A percentile compares a stretch with the other conserved stretches of the same genome.
phyloP scores from a whole-genome alignment of 2,113 vertebrate genomes.

The Arvicanthis niloticus region DNA sequence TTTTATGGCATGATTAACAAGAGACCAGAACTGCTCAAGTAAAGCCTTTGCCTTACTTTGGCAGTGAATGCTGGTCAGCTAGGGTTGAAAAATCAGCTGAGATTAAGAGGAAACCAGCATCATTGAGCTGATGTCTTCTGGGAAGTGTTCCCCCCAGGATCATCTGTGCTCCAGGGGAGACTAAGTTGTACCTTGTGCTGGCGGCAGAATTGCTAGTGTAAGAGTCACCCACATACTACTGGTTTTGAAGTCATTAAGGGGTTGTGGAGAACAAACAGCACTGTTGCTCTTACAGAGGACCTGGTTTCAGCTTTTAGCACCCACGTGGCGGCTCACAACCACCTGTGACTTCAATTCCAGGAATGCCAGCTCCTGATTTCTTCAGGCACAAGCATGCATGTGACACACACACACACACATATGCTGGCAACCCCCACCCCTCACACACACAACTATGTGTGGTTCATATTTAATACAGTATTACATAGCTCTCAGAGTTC shows the following conservation, averaged over 20 bases:
- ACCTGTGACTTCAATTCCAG: too few relatives aligned
- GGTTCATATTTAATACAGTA: background rate
- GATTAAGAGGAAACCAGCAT: background rate
- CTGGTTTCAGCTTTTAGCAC: too few relatives aligned
- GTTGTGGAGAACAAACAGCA: too few relatives aligned
- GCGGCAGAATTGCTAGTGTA: background rate
- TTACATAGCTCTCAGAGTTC: background rate
- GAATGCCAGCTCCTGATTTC: too few relatives aligned
- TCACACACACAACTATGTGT: background rate
- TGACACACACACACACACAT: too few relatives aligned
- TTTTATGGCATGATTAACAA: background rate
- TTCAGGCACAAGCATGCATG: too few relatives aligned
- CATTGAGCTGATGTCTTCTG: background rate
- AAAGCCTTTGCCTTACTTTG: background rate
- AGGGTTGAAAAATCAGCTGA: background rate
- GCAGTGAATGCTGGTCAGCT: background rate
- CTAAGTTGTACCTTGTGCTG: background rate
- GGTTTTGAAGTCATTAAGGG: too few relatives aligned
- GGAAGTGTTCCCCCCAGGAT: background rate
- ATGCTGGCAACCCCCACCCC: too few relatives aligned
- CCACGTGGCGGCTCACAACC: too few relatives aligned
- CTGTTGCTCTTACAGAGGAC: too few relatives aligned
- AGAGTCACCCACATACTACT: background rate
- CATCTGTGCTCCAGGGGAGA: background rate
- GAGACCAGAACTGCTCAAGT: background rate